These are phyloP conservation scores for Calameuta idolon DNA, from an alignment of 2,888 invertebrate genomes.

Conservation along the genomic window DNA sequence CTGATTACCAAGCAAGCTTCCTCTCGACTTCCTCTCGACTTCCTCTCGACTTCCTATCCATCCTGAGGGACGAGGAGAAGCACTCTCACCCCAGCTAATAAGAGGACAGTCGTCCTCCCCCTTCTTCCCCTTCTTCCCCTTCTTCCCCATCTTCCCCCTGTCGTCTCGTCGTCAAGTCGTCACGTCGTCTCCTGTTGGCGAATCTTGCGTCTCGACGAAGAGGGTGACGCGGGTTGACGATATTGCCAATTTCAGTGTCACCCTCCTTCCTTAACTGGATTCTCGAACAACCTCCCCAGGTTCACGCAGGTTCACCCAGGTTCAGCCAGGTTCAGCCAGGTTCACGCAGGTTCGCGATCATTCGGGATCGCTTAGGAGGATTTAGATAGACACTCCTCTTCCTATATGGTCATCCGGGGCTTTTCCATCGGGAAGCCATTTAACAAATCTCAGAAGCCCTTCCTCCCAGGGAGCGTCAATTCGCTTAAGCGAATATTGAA, in stretches of 20 bases:
- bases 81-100: slow-evolving; percentile 12
- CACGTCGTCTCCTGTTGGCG: slow-evolving; percentile 12
- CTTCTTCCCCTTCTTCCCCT: background rate
- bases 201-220: slow-evolving; percentile 4
- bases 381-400: too few relatives aligned
- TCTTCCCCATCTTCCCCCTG: background rate
- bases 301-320: too few relatives aligned
- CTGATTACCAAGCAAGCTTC: too few relatives aligned
- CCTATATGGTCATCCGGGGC: too few relatives aligned
- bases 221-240: slow-evolving; percentile 34
- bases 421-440: too few relatives aligned
- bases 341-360: too few relatives aligned
- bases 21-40: slow-evolving; percentile 29
- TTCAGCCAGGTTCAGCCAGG: too few relatives aligned
- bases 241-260: slow-evolving; percentile 62
- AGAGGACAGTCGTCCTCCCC: slow-evolving; percentile 19
- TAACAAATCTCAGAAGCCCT: too few relatives aligned
- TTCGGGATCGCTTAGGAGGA: too few relatives aligned
- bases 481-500: too few relatives aligned
- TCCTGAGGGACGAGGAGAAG: slow-evolving; percentile 26
- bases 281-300: background rate
- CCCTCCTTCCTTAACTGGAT: slow-evolving; percentile 46
- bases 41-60: slow-evolving; percentile 29
- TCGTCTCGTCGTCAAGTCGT: slow-evolving; percentile 8
- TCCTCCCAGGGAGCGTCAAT: too few relatives aligned